Conservation (phyloP, 2,888 invertebrate species). For the Amphipoea lucens region DNA sequence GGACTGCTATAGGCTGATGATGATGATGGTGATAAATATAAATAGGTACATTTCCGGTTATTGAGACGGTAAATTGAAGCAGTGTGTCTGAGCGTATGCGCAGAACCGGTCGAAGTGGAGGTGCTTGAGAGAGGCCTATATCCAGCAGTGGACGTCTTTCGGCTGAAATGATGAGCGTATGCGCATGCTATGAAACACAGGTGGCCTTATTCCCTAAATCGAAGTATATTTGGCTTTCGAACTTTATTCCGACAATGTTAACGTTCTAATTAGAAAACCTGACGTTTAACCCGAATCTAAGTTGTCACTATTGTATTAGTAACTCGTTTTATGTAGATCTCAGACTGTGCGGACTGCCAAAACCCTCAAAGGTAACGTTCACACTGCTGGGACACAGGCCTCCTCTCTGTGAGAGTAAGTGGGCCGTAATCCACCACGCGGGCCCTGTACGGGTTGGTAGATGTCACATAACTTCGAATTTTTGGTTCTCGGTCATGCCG, state of each 20-base stretch:
- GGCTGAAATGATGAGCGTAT: too few species aligned
- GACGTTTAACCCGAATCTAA: neutral
- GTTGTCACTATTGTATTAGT: neutral
- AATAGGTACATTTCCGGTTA: neutral
- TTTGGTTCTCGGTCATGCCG: neutral
- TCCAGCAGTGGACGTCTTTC: too few species aligned
- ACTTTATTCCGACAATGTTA: neutral
- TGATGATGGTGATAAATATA: too few species aligned
- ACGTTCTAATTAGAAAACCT: neutral
- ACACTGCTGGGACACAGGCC: too few species aligned
- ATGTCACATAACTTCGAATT: neutral
- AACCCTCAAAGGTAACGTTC: too few species aligned
- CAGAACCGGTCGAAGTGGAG: neutral
- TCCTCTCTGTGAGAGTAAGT: neutral
- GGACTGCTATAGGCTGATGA: too few species aligned
- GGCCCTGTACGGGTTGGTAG: too few species aligned
- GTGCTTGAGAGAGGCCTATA: too few species aligned
- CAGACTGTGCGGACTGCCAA: neutral
- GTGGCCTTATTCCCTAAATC: neutral
- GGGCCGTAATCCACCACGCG: too few species aligned
- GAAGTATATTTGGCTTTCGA: neutral
- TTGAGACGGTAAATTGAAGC: neutral
- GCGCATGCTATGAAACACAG: neutral
- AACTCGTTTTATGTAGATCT: neutral
- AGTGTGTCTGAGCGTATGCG: neutral